phyloP scores from a whole-genome alignment of 2,888 invertebrate genomes.

The Melinaea menophilus region DNA sequence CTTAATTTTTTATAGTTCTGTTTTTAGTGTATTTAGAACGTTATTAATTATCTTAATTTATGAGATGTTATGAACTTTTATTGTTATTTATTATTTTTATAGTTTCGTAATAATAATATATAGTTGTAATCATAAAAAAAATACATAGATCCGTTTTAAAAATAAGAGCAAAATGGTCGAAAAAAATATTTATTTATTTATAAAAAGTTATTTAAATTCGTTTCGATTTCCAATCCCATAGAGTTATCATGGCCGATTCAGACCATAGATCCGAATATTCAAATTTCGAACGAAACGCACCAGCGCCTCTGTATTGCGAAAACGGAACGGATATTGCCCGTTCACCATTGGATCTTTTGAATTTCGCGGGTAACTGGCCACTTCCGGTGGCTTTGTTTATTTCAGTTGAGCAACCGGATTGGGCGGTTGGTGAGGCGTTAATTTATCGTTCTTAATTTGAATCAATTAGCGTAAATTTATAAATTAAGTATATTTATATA shows the following conservation, averaged over 20 bases:
- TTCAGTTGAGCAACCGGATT: slow-evolving; percentile 43
- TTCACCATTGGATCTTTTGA: slow-evolving; percentile 73
- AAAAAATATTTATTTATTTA: background rate
- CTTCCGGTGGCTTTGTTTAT: slow-evolving; percentile 71
- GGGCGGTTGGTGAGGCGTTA: slow-evolving; percentile 30
- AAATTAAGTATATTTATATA: background rate
- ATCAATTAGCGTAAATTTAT: slow-evolving; percentile 22
- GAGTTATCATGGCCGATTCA: slow-evolving; percentile 24
- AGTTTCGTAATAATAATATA: too few relatives aligned
- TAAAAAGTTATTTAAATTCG: background rate
- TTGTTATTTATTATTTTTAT: too few relatives aligned
- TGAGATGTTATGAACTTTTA: too few relatives aligned
- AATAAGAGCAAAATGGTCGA: too few relatives aligned
- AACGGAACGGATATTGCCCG: slow-evolving; percentile 76
- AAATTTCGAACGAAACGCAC: slow-evolving; percentile 60
- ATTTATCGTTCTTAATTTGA: slow-evolving; percentile 27
- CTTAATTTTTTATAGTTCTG: slow-evolving; percentile 19
- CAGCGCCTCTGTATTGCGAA: slow-evolving; percentile 71
- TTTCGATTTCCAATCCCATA: slow-evolving; percentile 19
- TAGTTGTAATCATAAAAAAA: too few relatives aligned
- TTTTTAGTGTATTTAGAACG: slow-evolving; percentile 5
- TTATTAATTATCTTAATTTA: background rate
- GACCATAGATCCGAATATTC: slow-evolving; percentile 46
- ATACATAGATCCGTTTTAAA: too few relatives aligned
- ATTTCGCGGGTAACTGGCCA: slow-evolving; percentile 74